A percentile compares a stretch with the other conserved stretches of the same genome.
These are phyloP conservation scores for Lycocerus yunnanus DNA, from an alignment of 2,888 invertebrate genomes.

Conservation along the genomic window DNA sequence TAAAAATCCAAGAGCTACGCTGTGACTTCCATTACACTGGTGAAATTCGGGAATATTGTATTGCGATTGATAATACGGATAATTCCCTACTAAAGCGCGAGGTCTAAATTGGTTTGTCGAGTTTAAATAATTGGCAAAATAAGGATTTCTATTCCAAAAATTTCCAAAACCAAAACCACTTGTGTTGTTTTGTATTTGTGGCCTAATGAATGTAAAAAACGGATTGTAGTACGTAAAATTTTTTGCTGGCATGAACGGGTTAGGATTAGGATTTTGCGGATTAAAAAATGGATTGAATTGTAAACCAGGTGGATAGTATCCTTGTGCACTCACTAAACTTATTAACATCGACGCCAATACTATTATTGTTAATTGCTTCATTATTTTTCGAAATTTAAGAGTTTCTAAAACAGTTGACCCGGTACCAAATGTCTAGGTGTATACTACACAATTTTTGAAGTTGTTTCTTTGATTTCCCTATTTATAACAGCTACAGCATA, in stretches of 20 bases:
- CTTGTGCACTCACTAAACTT: not conserved
- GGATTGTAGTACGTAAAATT: not conserved
- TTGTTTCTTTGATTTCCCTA: not conserved
- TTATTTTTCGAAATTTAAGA: not conserved
- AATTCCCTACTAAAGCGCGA: not conserved
- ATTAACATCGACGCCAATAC: not conserved
- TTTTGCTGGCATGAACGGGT: not conserved
- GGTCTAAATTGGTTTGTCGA: not conserved
- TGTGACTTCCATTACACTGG: slow-evolving; percentile 31
- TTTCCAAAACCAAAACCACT: not conserved
- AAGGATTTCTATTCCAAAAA: not conserved
- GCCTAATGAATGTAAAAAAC: not conserved
- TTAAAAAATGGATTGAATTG: slow-evolving; percentile 6
- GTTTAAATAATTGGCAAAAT: not conserved
- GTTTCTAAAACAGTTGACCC: not conserved
- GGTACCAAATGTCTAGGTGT: not conserved
- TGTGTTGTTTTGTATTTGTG: not conserved
- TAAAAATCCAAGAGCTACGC: slow-evolving; percentile 46
- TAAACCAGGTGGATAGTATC: not conserved
- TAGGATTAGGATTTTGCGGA: not conserved
- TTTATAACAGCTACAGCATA: not conserved
- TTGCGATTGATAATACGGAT: not conserved
- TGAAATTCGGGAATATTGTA: slow-evolving; percentile 4
- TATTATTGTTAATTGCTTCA: not conserved
- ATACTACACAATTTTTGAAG: not conserved